Conservation (phyloP, 2,113 vertebrate species). For the Halcyon malimbica region DNA sequence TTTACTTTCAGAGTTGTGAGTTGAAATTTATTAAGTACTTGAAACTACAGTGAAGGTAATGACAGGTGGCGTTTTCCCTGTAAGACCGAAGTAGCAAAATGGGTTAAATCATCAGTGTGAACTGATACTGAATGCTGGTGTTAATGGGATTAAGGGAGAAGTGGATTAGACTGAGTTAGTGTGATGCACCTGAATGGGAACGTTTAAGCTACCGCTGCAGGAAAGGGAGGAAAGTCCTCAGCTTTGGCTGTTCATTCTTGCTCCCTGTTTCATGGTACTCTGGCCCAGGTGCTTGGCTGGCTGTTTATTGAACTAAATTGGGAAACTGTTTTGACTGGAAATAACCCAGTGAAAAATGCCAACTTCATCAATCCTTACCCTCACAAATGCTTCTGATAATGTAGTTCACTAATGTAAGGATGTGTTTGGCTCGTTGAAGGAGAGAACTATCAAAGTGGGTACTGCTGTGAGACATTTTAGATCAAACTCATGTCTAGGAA, state of each 20-base stretch:
- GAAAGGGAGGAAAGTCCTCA: background rate
- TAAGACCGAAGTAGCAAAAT: background rate
- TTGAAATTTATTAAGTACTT: background rate
- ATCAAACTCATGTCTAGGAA: background rate
- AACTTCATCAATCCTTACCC: background rate
- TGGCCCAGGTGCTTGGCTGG: background rate
- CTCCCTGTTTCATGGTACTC: background rate
- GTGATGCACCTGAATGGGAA: background rate
- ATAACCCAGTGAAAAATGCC: background rate
- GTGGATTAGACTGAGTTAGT: background rate
- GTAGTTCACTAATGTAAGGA: background rate
- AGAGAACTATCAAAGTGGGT: background rate
- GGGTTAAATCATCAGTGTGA: background rate
- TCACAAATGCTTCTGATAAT: background rate
- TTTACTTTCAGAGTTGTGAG: background rate
- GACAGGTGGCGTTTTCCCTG: background rate
- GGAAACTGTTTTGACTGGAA: background rate
- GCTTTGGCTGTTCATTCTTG: background rate
- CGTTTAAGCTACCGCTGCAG: background rate
- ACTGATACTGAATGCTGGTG: background rate
- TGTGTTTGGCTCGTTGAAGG: background rate
- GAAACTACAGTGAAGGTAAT: background rate
- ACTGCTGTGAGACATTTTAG: background rate
- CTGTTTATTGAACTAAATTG: background rate
- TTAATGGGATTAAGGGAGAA: background rate